phyloP scores from a whole-genome alignment of 2,888 invertebrate species.

The Homarus gammarus region DNA sequence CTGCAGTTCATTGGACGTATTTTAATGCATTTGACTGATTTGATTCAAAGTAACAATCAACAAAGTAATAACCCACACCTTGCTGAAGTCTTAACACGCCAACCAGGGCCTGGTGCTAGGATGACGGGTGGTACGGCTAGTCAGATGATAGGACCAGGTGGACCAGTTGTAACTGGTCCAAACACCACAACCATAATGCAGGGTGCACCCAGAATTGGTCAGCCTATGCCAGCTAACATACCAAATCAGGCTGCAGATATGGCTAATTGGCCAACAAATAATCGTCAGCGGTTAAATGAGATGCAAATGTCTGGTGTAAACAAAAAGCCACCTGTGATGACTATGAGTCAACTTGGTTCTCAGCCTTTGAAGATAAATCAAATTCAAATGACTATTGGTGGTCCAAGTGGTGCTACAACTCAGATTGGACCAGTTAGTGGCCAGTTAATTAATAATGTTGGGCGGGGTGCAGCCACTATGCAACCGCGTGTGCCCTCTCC shows the following conservation, averaged over 20 bases:
- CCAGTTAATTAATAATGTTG: slow-evolving; percentile 50
- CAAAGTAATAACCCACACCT: slow-evolving; percentile 59
- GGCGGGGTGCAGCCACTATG: slow-evolving; percentile 46
- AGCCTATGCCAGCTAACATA: slow-evolving; percentile 57
- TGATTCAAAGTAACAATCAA: slow-evolving; percentile 56
- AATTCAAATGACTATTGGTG: slow-evolving; percentile 58
- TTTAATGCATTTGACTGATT: slow-evolving; percentile 52
- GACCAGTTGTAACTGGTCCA: slow-evolving; percentile 43
- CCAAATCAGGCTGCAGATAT: slow-evolving; percentile 61
- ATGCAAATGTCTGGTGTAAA: slow-evolving; percentile 57
- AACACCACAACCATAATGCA: slow-evolving; percentile 48
- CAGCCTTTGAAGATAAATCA: slow-evolving; percentile 53
- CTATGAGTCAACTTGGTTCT: slow-evolving; percentile 48
- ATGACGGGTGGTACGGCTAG: slow-evolving; percentile 38
- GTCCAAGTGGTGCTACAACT: slow-evolving; percentile 17
- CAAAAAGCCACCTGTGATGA: slow-evolving; percentile 51
- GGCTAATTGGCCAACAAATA: slow-evolving; percentile 56
- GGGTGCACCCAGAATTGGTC: slow-evolving; percentile 57
- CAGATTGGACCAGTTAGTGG: slow-evolving; percentile 50
- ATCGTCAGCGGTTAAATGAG: slow-evolving; percentile 40
- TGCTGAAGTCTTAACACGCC: slow-evolving; percentile 64
- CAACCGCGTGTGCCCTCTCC: slow-evolving; percentile 71
- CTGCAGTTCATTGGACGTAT: slow-evolving; percentile 54
- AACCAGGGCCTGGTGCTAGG: slow-evolving; percentile 49
- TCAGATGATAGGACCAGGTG: slow-evolving; percentile 49